Conservation (phyloP, 2,888 invertebrate species). For the Sympetrum striolatum region DNA sequence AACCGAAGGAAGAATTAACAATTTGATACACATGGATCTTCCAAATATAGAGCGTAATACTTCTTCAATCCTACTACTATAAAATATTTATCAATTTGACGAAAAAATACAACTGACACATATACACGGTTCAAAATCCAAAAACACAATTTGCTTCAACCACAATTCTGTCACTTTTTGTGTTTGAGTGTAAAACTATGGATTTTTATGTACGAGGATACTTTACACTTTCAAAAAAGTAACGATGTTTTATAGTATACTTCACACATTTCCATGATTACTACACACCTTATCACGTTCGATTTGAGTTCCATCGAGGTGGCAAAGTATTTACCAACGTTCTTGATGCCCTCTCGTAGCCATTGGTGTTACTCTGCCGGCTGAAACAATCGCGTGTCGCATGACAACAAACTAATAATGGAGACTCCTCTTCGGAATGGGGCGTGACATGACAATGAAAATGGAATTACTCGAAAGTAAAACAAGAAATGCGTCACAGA, state of each 20-base stretch:
- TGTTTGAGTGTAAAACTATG: too few species aligned
- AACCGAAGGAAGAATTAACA: too few species aligned
- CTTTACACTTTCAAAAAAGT: neutral
- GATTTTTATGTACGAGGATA: neutral
- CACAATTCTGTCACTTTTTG: too few species aligned
- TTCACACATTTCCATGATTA: neutral
- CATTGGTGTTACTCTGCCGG: neutral
- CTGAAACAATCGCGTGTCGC: neutral
- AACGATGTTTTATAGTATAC: neutral
- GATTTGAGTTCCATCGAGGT: conserved; percentile 18
- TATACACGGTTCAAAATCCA: too few species aligned
- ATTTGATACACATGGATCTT: too few species aligned
- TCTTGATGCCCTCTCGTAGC: conserved; percentile 9
- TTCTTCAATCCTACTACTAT: too few species aligned
- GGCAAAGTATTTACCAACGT: conserved; percentile 37
- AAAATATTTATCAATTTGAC: too few species aligned
- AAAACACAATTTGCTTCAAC: too few species aligned
- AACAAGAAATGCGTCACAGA: conserved; percentile 29
- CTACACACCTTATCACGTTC: neutral
- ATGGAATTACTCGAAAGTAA: neutral
- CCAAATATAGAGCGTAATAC: too few species aligned
- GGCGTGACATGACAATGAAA: neutral
- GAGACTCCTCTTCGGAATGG: neutral
- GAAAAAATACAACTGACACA: too few species aligned
- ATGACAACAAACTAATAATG: neutral